phyloP scores from a whole-genome alignment of 2,113 vertebrate species.

The Barnardius zonarius region DNA sequence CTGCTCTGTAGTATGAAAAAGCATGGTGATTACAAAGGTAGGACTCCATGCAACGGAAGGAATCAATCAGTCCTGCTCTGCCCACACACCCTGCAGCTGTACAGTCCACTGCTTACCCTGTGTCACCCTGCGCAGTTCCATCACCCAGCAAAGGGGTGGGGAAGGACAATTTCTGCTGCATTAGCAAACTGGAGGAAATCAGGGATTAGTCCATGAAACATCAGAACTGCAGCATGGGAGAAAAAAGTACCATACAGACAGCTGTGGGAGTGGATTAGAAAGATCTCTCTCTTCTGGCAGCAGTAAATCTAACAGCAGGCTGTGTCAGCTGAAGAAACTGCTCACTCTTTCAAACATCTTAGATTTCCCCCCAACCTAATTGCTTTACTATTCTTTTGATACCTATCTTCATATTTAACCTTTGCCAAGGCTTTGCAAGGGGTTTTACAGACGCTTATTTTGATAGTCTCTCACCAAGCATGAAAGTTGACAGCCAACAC shows the following conservation, averaged over 20 bases:
- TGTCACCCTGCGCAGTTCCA: accelerated
- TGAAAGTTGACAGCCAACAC: not conserved
- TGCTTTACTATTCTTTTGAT: not conserved
- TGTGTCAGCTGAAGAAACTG: not conserved
- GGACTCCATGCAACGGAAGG: not conserved
- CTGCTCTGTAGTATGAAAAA: not conserved
- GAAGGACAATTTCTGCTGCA: not conserved
- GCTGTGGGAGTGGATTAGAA: accelerated
- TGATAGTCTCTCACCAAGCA: not conserved
- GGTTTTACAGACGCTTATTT: not conserved
- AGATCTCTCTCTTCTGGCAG: not conserved
- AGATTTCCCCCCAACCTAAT: accelerated
- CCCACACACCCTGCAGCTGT: no score
- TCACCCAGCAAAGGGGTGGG: not conserved
- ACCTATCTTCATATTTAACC: not conserved
- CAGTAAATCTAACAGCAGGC: not conserved
- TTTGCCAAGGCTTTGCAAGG: not conserved
- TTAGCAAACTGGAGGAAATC: not conserved
- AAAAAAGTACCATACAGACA: not conserved
- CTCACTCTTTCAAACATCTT: not conserved
- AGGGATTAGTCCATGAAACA: accelerated
- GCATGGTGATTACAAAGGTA: not conserved
- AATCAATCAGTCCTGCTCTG: not conserved
- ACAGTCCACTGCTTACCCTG: accelerated
- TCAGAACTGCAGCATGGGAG: accelerated